Percentiles rank a stretch among this genome's conserved stretches.
Evolutionary conservation across 2,888 invertebrate genomes (phyloP).

Genomic region (Andrena minutula): DNA sequence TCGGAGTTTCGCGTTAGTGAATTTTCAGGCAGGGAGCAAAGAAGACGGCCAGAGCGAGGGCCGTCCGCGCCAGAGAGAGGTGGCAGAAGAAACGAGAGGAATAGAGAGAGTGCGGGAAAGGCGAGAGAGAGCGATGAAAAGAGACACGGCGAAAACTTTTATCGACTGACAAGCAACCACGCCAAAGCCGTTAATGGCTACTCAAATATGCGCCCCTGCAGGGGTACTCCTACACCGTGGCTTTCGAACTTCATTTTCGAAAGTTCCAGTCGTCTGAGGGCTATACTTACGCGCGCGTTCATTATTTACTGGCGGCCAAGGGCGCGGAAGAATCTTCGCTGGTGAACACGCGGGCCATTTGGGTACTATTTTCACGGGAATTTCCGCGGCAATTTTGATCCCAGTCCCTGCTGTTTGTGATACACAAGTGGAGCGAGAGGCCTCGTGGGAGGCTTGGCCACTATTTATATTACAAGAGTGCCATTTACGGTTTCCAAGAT

Average conservation of each 20-base stretch:
- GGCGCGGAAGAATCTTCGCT: conserved; percentile 50
- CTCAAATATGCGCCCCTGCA: conserved; percentile 77
- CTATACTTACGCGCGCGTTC: conserved; percentile 68
- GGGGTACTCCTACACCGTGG: conserved; percentile 65
- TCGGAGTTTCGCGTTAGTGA: conserved; percentile 60
- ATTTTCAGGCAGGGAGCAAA: conserved; percentile 58
- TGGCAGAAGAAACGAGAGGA: conserved; percentile 32
- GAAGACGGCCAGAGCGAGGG: conserved; percentile 37
- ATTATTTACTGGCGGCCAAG: conserved; percentile 70
- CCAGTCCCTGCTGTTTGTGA: neutral
- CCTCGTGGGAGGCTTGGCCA: neutral
- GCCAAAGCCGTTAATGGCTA: conserved; percentile 81
- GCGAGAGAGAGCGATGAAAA: conserved; percentile 35
- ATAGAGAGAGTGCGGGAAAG: conserved; percentile 8
- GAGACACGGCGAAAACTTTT: conserved; percentile 69
- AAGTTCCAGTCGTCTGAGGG: conserved; percentile 71
- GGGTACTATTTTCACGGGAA: neutral
- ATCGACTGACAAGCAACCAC: conserved; percentile 77
- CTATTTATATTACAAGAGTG: neutral
- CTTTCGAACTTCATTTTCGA: conserved; percentile 78
- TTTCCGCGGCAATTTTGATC: neutral
- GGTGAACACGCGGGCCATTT: neutral
- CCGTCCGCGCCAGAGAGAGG: conserved; percentile 20
- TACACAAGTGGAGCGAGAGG: neutral
- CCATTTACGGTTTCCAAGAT: too few relatives aligned